Conservation (phyloP, 2,888 invertebrate species). For the Hoplodrina ambigua region DNA sequence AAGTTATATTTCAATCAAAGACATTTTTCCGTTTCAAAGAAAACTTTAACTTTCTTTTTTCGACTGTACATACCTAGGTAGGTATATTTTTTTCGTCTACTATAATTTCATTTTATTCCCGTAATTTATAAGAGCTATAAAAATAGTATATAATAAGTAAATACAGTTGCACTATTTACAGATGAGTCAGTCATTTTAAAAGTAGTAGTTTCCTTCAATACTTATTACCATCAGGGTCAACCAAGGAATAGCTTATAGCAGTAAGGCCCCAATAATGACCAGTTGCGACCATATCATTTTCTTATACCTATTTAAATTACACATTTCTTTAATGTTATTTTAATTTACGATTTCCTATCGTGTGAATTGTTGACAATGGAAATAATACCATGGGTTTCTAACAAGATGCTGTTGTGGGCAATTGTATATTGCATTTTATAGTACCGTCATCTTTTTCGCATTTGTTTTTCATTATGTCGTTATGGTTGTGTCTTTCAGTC, state of each 20-base stretch:
- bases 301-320: slow-evolving; percentile 43
- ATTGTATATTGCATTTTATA: slow-evolving; percentile 45
- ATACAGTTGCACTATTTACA: neutral
- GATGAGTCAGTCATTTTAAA: slow-evolving; percentile 5
- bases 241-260: slow-evolving; percentile 2
- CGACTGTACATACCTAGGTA: no score
- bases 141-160: neutral
- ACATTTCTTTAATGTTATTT: slow-evolving; percentile 55
- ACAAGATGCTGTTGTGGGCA: slow-evolving; percentile 44
- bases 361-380: slow-evolving; percentile 67
- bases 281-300: slow-evolving; percentile 50
- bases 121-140: no score
- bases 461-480: slow-evolving; percentile 57
- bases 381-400: slow-evolving; percentile 55
- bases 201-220: slow-evolving; percentile 12
- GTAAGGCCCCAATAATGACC: slow-evolving; percentile 20
- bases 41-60: no score
- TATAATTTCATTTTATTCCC: no score
- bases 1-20: no score
- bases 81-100: no score
- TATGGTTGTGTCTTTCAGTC: slow-evolving; percentile 24
- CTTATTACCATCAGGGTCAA: slow-evolving; percentile 31
- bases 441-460: slow-evolving; percentile 62
- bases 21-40: no score
- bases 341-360: slow-evolving; percentile 66